Base-by-base conservation (phyloP, 2,797 vertebrate species). In the Lutjanus argentimaculatus region DNA sequence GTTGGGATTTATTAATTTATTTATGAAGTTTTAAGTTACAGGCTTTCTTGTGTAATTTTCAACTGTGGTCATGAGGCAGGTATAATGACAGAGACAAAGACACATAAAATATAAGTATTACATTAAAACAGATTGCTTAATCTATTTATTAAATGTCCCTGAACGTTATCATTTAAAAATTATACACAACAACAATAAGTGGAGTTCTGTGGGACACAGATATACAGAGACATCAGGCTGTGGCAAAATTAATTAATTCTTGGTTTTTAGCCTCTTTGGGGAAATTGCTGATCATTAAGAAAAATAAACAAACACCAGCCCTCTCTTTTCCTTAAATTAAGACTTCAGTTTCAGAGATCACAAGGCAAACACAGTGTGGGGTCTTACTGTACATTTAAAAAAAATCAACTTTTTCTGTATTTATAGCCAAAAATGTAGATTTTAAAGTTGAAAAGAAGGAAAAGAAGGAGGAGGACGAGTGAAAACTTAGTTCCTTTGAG, bases 391-490 rank as follows among this genome's bases (percentile, higher is more conserved):
- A 51, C 0, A 16, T 55, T 1, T 4, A 40, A 52, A 64, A 53
- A 30, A 48, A 8, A 42, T 7, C 12, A 0, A 46, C 22, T 42
- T 73, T 53, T 66, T 15, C 7, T 53, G 46, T 64, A 49, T 81
- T 77, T 67, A 49, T 40, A 45, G 51, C 58, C 58, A n/a, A 65
- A 80, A 30, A 73, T 57, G 22, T 65, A 53, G 79, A 66, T 56
- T 45, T n/a, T 12, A 73, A 15, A 46, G 43, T 56, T 75, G 19
- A 84, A 74, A 68, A 59, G 45, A 48, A 59, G 48, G 46, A 46
- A 46, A 15, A 84, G 71, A 68, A 59, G 45, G 43, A 59, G 48
- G 46, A 46, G 51, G 22, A 40, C 46, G 58, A 1, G 7, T 40
- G 58, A 22, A 49, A 19, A 62, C 10, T 6, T 3, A 10, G 7